Conservation (phyloP, 2,797 vertebrate genomes). For the Champsocephalus gunnari region DNA sequence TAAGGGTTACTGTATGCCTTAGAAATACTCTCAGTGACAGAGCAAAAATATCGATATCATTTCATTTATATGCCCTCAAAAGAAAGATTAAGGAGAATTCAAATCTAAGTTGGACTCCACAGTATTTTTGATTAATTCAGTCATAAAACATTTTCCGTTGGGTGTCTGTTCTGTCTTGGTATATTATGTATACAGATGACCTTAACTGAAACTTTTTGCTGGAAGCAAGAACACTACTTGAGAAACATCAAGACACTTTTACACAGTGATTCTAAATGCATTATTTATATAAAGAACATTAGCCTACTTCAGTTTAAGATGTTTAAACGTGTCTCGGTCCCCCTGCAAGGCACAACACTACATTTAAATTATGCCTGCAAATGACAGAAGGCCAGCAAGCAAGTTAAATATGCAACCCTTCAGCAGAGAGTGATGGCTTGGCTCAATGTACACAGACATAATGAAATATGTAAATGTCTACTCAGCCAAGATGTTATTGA, state of each 20-base stretch:
- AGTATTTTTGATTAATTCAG: too few relatives aligned
- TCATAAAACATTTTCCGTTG: too few relatives aligned
- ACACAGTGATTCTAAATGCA: neutral
- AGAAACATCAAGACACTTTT: neutral
- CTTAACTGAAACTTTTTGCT: neutral
- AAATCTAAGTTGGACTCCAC: too few relatives aligned
- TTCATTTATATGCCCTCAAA: too few relatives aligned
- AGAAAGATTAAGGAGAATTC: too few relatives aligned
- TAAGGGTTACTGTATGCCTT: too few relatives aligned
- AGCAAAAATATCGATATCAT: too few relatives aligned
- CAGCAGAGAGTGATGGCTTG: slow-evolving; percentile 25
- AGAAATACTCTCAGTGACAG: too few relatives aligned
- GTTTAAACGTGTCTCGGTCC: slow-evolving; percentile 6
- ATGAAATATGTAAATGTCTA: slow-evolving; percentile 16
- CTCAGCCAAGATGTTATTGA: slow-evolving; percentile 24
- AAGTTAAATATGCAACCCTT: slow-evolving; percentile 31
- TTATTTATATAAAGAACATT: slow-evolving; percentile 33
- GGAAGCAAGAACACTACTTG: neutral
- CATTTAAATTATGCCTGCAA: slow-evolving; percentile 35
- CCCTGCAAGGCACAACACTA: slow-evolving; percentile 13
- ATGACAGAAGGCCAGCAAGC: slow-evolving; percentile 13
- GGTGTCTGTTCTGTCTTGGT: neutral
- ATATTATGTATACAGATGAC: neutral
- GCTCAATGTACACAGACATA: slow-evolving; percentile 25
- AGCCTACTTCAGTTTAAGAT: slow-evolving; percentile 17